Conservation (phyloP, 1,140 invertebrate species). For the Drosophila lowei region DNA sequence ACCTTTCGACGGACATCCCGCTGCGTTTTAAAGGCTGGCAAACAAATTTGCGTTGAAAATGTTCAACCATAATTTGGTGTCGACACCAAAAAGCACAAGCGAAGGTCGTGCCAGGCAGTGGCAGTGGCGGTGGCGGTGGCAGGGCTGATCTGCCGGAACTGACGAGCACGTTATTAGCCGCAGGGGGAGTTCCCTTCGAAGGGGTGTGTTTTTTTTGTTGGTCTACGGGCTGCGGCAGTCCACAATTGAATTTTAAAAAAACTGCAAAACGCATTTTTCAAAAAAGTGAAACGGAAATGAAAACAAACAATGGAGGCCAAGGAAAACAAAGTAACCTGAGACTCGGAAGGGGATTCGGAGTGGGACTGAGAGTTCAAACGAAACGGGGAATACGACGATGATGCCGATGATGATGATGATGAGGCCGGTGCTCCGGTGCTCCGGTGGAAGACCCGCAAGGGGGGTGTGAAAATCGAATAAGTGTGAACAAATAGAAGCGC, state of each 20-base stretch:
- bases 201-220: constrained; percentile 53
- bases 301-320: constrained; percentile 72
- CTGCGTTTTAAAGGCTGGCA: constrained; percentile 18
- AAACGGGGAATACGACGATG: constrained; percentile 28
- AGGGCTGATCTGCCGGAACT: constrained; percentile 34
- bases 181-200: constrained; percentile 44
- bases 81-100: constrained; percentile 39
- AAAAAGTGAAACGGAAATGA: constrained; percentile 77
- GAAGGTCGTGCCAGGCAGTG: background rate
- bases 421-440: constrained; percentile 14
- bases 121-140: constrained; percentile 3
- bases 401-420: constrained; percentile 39
- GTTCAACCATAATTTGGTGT: constrained; percentile 38
- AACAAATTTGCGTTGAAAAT: too few relatives aligned
- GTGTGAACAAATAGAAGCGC: constrained; percentile 74
- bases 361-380: constrained; percentile 50
- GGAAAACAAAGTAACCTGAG: constrained; percentile 79
- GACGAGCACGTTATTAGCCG: constrained; percentile 64
- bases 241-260: constrained; percentile 70
- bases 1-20: constrained; percentile 2
- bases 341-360: constrained; percentile 20
- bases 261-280: constrained; percentile 64
- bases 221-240: constrained; percentile 61
- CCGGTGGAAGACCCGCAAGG: constrained; percentile 33
- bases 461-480: constrained; percentile 77